Base-by-base conservation (phyloP, 2,888 invertebrate genomes). In the Tachina grossa region DNA sequence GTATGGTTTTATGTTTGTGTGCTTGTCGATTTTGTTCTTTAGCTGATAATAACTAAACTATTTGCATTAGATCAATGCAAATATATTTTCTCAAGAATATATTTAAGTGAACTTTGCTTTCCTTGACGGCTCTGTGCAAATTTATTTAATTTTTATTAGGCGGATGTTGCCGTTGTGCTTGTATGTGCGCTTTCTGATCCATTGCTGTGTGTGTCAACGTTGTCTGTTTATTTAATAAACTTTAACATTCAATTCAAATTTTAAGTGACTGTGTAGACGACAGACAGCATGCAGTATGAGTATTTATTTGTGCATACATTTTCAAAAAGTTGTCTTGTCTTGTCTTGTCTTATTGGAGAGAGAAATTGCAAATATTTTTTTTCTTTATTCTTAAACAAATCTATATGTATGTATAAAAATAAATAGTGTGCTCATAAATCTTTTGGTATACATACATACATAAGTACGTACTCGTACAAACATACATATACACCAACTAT, bases 161-260 rank as follows among this genome's bases (percentile, higher is more conserved):
- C 63, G 63, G 65, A 80, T 80, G 41, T 72, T 72, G 19, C 55
- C 9, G 14, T 16, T 47, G 47, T 47, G 8, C 68, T 55, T 22
- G 57, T 51, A 41, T 69, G 53, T 69, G 53, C 61, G 31, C 31
- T 51, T 69, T 65, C 61, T 80, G 65, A 57, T 57, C n/a, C n/a
- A 72, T 65, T 55, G 51, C 49, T 66, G 66, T 51, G 31, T 31
- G 47, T 53, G 69, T 59, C 53, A 65, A 59, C 49, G 14, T 47
- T 74, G 47, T 66, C 57, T 79, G 59, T 74, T 66, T 66, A 51
- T 31, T 74, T 66, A 79, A 53, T 63, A 63, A 71, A 71, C 45
- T 55, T 53, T 71, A 68, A 59, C 22, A 74, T 74, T 74, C 57
- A 81, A 74, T 80, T 66, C 43, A 80, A 80, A 80, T 66, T 80